phyloP scores from a whole-genome alignment of 1,140 invertebrate genomes.

The Hesperophylax magnus region DNA sequence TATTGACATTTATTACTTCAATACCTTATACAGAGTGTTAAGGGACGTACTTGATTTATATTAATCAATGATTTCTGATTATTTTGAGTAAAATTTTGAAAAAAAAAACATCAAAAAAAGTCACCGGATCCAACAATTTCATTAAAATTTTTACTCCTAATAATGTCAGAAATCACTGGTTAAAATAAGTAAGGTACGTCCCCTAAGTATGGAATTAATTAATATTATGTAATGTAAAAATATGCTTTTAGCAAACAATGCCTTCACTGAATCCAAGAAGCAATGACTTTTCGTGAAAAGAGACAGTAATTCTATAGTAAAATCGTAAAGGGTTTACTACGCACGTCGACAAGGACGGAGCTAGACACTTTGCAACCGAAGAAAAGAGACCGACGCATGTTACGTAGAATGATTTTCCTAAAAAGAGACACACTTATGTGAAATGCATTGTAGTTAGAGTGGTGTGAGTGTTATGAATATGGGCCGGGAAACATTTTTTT shows the following conservation, averaged over 20 bases:
- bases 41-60: too few species aligned
- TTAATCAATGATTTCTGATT: too few species aligned
- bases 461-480: background rate
- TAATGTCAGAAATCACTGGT: too few species aligned
- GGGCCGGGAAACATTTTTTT: background rate
- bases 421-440: constrained; percentile 35
- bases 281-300: constrained; percentile 25
- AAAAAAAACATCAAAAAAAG: too few species aligned
- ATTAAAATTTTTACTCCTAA: too few species aligned
- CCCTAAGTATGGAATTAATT: too few species aligned
- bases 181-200: too few species aligned
- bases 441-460: constrained; percentile 8
- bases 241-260: background rate
- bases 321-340: constrained; percentile 20
- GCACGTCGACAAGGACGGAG: background rate
- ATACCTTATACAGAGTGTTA: too few species aligned
- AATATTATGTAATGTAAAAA: too few species aligned
- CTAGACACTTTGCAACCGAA: background rate
- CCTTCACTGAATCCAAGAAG: constrained; percentile 18
- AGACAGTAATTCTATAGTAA: constrained; percentile 30
- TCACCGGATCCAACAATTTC: too few species aligned
- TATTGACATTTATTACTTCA: too few species aligned
- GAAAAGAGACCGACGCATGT: background rate
- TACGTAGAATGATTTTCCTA: constrained; percentile 30
- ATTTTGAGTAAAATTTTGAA: too few species aligned